These are phyloP conservation scores for Pandemis heparana DNA, from an alignment of 2,888 invertebrate genomes.

Conservation along the genomic window DNA sequence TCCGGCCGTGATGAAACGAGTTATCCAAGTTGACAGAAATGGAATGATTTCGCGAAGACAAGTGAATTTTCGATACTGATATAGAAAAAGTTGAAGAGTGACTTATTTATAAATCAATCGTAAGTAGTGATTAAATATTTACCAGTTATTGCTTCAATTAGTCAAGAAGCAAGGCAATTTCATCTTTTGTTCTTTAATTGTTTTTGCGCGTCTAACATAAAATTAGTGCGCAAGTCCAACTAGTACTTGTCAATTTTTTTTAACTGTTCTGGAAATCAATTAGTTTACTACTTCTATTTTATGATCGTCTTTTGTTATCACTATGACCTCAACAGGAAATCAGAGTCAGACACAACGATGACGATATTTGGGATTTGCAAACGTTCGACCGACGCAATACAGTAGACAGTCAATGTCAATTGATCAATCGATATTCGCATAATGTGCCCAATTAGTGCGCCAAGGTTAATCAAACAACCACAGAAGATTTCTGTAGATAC, in stretches of 20 bases:
- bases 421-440: conserved; percentile 24
- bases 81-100: not conserved
- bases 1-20: conserved; percentile 15
- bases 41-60: not conserved
- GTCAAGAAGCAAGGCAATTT: too few relatives aligned
- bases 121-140: not conserved
- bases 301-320: not conserved
- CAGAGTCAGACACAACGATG: not conserved
- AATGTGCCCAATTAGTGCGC: conserved; percentile 25
- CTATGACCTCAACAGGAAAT: not conserved
- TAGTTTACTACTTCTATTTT: not conserved
- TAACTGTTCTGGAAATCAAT: too few relatives aligned
- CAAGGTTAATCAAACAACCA: conserved; percentile 21
- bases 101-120: not conserved
- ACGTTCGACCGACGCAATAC: conserved; percentile 2
- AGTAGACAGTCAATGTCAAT: conserved; percentile 16
- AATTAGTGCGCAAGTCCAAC: not conserved
- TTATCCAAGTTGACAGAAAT: conserved; percentile 10
- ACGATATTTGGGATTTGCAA: not conserved
- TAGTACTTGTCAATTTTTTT: not conserved
- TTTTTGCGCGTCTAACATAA: too few relatives aligned
- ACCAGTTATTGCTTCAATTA: too few relatives aligned
- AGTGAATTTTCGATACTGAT: not conserved
- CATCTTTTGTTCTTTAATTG: too few relatives aligned
- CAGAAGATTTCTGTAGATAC: not conserved